Evolutionary conservation across 2,113 vertebrate species (phyloP), one percentile per base, ranked within the genome.

Genomic region (Tachycineta bicolor): DNA sequence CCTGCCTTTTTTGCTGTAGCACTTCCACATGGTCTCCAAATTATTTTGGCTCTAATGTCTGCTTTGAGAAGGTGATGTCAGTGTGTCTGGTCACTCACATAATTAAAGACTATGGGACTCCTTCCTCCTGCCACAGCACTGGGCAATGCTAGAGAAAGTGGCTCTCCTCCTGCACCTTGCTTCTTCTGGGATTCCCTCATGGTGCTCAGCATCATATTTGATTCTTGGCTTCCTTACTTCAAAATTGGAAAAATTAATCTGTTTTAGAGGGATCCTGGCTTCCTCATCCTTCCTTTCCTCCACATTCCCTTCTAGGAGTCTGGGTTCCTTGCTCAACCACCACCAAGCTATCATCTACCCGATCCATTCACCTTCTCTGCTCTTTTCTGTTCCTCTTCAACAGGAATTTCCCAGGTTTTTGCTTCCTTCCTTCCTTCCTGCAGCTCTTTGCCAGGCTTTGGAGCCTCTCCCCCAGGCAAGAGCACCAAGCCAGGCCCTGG

Each of bases 401-500:
- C 44, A 20, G 29, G 39, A 63, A 21, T 70, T 75, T 37, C 50
- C 39, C 34, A 62, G 25, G 9, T 37, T 64, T 79, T 37, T 24
- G 25, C 49, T 43, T 53, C 22, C 46, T 58, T 24, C 29, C 49
- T 43, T 53, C 22, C 46, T 58, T 78, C 33, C 41, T 3, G 1
- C 31, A 60, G 65, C 33, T 37, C 53, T 63, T 39, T 41, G 29
- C 77, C 37, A 24, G 60, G 47, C 31, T 74, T 26, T 17, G 12
- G 56, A 41, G 47, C 52, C 21, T 84, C 4, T 79, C 14, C 11
- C n/a, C 14, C 1, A 7, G 34, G 63, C 12, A 5, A 55, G 59
- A 53, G 23, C 63, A 43, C n/a, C 1, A 2, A n/a, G 41, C 29
- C 4, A 0, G 0, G 37, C 37, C 26, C 46, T 5, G 34, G 41